Evolutionary conservation across 2,888 invertebrate species (phyloP).

Genomic region (Mythimna loreyi): DNA sequence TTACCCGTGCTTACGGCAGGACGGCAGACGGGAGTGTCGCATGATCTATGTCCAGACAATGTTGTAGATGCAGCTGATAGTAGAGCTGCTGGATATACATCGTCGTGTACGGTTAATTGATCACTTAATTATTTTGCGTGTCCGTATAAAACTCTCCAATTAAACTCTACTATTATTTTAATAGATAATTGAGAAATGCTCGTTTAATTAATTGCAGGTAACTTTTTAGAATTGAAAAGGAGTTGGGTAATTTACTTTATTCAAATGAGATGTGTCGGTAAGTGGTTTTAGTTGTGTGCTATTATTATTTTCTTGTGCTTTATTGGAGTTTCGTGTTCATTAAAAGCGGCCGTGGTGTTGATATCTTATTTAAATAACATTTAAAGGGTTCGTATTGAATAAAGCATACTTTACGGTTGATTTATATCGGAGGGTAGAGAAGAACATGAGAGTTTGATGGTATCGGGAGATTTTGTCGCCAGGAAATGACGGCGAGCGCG

Average conservation of each 20-base stretch:
- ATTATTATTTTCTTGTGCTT: conserved; percentile 89
- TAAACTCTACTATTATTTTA: conserved; percentile 87
- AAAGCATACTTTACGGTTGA: conserved; percentile 77
- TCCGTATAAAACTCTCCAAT: conserved; percentile 86
- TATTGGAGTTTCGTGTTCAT: conserved; percentile 88
- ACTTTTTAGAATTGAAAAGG: conserved; percentile 80
- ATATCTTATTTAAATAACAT: conserved; percentile 87
- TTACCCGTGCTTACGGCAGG: conserved; percentile 22
- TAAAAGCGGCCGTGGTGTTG: conserved; percentile 77
- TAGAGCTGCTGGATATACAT: conserved; percentile 77
- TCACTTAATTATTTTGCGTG: conserved; percentile 89
- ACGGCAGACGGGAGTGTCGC: conserved; percentile 49
- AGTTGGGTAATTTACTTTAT: conserved; percentile 86
- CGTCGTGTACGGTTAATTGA: conserved; percentile 87
- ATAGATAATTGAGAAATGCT: conserved; percentile 89
- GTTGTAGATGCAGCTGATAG: conserved; percentile 82
- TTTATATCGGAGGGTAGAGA: conserved; percentile 81
- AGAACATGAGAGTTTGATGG: conserved; percentile 83
- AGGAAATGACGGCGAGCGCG: conserved; percentile 84
- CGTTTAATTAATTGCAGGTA: conserved; percentile 86
- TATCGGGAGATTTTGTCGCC: conserved; percentile 88
- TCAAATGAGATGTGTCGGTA: conserved; percentile 86
- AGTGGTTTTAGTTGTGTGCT: conserved; percentile 87
- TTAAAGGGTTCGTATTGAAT: conserved; percentile 76
- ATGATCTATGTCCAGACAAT: conserved; percentile 76